A percentile compares a stretch with the other conserved stretches of the same genome.
Conservation (phyloP, 2,113 vertebrate species). For the Gobio gobio region DNA sequence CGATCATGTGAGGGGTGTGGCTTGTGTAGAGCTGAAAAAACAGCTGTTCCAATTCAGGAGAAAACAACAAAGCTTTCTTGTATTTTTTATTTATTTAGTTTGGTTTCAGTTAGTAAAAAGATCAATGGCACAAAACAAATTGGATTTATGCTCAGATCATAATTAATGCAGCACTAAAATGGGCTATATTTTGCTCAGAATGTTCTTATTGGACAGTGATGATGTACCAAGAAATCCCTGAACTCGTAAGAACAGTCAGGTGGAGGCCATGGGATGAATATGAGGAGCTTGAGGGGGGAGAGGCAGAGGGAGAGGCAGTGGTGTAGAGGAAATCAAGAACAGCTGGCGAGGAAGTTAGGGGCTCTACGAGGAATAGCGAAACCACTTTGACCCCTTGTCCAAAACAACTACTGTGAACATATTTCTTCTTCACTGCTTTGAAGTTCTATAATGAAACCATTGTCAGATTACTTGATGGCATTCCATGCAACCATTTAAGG, state of each 20-base stretch:
- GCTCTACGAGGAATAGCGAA: slow-evolving; percentile 34
- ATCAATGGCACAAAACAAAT: neutral
- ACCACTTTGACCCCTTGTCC: slow-evolving; percentile 46
- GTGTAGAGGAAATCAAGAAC: slow-evolving; percentile 53
- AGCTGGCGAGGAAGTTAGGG: slow-evolving; percentile 50
- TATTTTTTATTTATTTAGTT: neutral
- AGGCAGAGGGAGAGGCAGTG: neutral
- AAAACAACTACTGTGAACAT: slow-evolving; percentile 2
- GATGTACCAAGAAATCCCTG: neutral
- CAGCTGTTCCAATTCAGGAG: neutral
- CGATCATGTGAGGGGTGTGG: neutral
- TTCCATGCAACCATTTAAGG: neutral
- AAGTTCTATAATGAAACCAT: neutral
- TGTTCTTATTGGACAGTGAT: neutral
- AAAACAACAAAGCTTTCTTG: neutral
- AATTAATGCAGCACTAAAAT: neutral
- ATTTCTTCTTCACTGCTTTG: neutral
- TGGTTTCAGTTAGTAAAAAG: neutral
- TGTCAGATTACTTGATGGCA: neutral
- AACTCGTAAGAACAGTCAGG: neutral
- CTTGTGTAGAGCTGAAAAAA: neutral
- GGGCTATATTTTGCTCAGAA: neutral
- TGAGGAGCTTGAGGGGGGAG: neutral
- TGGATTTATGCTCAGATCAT: neutral
- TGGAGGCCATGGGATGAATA: neutral